Evolutionary conservation across 2,113 vertebrate species (phyloP).

Genomic region (Heterotilapia buettikoferi): DNA sequence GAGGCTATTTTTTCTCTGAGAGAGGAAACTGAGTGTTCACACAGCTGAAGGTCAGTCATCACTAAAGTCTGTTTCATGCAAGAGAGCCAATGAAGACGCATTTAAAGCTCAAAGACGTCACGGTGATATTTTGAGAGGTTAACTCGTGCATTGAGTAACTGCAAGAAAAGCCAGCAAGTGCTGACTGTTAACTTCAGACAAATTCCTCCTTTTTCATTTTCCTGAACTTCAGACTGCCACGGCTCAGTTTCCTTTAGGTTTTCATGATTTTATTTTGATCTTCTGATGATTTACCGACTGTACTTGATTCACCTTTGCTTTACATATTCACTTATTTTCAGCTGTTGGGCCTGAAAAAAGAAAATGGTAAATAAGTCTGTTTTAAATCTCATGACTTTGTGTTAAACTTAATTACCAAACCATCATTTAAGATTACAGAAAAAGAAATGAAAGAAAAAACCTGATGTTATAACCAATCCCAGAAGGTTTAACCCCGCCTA

Average conservation of each 20-base stretch:
- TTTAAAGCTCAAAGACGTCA: background rate
- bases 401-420: background rate
- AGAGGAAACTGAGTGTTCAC: background rate
- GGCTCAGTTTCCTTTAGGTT: rapidly evolving
- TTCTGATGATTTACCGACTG: background rate
- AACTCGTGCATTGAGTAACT: background rate
- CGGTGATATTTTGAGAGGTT: background rate
- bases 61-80: background rate
- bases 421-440: background rate
- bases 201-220: background rate
- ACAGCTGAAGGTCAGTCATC: background rate
- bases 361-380: background rate
- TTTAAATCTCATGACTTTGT: rapidly evolving
- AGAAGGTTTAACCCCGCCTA: rapidly evolving
- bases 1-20: background rate
- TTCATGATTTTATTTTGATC: background rate
- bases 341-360: background rate
- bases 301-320: background rate
- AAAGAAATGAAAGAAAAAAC: background rate
- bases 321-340: rapidly evolving
- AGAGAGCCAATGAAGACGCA: background rate
- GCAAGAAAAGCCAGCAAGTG: background rate
- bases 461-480: background rate
- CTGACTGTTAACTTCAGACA: background rate
- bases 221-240: background rate